Conservation (phyloP, 1,140 invertebrate genomes). For the Conus betulinus region DNA sequence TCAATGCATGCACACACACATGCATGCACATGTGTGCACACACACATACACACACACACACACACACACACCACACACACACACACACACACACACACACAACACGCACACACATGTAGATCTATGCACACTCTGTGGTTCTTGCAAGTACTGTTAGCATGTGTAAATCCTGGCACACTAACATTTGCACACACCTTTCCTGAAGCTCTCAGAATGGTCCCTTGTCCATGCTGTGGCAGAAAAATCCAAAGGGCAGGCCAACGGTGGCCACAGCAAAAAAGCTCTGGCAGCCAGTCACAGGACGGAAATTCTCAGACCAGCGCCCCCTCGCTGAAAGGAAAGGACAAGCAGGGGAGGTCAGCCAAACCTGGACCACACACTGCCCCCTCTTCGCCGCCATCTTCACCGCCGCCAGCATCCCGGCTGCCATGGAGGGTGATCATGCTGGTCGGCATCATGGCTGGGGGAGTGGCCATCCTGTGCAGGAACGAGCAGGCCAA, state of each 20-base stretch:
- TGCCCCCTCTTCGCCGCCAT: background rate
- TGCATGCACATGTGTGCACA: background rate
- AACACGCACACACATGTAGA: no score
- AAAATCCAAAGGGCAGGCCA: conserved; percentile 5
- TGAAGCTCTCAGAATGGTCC: no score
- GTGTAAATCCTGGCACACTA: no score
- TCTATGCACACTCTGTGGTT: no score
- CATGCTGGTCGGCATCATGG: background rate
- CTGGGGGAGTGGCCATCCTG: background rate
- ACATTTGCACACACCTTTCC: no score
- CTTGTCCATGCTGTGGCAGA: background rate
- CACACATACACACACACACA: no score
- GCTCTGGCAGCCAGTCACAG: background rate
- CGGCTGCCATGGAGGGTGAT: background rate
- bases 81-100: no score
- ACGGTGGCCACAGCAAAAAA: background rate
- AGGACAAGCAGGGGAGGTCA: background rate
- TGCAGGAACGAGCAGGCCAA: background rate
- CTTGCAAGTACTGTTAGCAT: no score
- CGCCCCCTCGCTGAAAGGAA: background rate
- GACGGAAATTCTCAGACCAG: background rate
- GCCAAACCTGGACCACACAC: background rate
- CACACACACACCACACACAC: no score
- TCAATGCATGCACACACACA: no score
- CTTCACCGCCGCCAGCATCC: background rate